Conservation (phyloP, 1,140 invertebrate genomes). For the Pectinophora gossypiella region DNA sequence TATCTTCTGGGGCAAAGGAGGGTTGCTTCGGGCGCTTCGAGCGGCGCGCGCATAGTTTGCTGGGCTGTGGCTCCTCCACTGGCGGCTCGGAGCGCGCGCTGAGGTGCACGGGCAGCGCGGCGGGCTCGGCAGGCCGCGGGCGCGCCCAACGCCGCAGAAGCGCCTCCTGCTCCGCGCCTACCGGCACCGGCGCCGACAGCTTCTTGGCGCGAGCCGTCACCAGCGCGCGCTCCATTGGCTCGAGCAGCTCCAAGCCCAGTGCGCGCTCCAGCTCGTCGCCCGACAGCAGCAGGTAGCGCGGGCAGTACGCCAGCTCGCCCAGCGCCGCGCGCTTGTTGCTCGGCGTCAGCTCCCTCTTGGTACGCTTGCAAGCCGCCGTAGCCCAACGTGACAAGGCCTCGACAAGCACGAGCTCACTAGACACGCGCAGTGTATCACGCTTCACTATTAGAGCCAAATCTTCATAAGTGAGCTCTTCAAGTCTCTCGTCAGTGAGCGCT, state of each 20-base stretch:
- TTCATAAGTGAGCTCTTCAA: slow-evolving; percentile 79
- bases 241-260: slow-evolving; percentile 49
- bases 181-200: slow-evolving; percentile 55
- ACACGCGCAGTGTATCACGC: slow-evolving; percentile 77
- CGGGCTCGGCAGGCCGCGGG: slow-evolving; percentile 46
- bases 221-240: slow-evolving; percentile 60
- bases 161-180: slow-evolving; percentile 56
- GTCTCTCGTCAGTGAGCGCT: slow-evolving; percentile 78
- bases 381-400: slow-evolving; percentile 81
- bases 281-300: slow-evolving; percentile 80
- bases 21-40: slow-evolving; percentile 59
- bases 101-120: slow-evolving; percentile 52
- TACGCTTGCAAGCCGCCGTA: slow-evolving; percentile 79
- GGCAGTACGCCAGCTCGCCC: slow-evolving; percentile 79
- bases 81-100: slow-evolving; percentile 51
- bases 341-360: slow-evolving; percentile 77
- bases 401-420: slow-evolving; percentile 76
- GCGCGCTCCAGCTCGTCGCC: slow-evolving; percentile 76
- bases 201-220: slow-evolving; percentile 53
- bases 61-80: slow-evolving; percentile 47
- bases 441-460: slow-evolving; percentile 78
- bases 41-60: slow-evolving; percentile 51
- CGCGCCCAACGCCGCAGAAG: slow-evolving; percentile 59
- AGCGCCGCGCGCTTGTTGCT: slow-evolving; percentile 79
- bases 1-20: slow-evolving; percentile 56